phyloP scores from a whole-genome alignment of 2,888 invertebrate species.

The Yponomeuta evonymella region DNA sequence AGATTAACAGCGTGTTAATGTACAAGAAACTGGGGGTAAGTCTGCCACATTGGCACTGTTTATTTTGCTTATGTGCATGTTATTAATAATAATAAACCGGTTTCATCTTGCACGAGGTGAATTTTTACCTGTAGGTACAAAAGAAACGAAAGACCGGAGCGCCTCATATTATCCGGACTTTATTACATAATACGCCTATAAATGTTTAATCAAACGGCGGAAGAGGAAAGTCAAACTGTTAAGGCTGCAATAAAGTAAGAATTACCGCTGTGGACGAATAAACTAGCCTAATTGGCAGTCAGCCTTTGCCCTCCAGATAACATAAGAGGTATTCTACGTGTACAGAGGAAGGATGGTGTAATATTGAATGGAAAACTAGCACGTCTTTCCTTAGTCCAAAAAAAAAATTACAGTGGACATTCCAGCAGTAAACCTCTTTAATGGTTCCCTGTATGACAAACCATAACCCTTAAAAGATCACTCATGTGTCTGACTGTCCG shows the following conservation, averaged over 20 bases:
- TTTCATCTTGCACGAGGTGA: not conserved
- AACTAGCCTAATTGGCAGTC: conserved; percentile 18
- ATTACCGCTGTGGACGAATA: conserved; percentile 3
- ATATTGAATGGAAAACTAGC: not conserved
- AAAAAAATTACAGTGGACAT: too few relatives aligned
- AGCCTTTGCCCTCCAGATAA: conserved; percentile 17
- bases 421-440: too few relatives aligned
- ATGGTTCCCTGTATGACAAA: too few relatives aligned
- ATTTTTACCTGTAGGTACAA: not conserved
- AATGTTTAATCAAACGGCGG: not conserved
- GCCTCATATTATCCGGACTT: not conserved
- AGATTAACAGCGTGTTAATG: too few relatives aligned
- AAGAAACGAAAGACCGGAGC: not conserved
- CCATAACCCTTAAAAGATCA: too few relatives aligned
- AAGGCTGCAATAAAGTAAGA: conserved; percentile 11
- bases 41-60: too few relatives aligned
- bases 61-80: too few relatives aligned
- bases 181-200: not conserved
- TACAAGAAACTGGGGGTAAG: too few relatives aligned
- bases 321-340: not conserved
- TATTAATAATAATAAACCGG: too few relatives aligned
- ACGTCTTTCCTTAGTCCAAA: too few relatives aligned
- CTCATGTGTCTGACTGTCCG: too few relatives aligned
- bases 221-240: not conserved
- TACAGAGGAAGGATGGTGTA: not conserved